Conservation (phyloP, 2,113 vertebrate species). For the Zeus faber region DNA sequence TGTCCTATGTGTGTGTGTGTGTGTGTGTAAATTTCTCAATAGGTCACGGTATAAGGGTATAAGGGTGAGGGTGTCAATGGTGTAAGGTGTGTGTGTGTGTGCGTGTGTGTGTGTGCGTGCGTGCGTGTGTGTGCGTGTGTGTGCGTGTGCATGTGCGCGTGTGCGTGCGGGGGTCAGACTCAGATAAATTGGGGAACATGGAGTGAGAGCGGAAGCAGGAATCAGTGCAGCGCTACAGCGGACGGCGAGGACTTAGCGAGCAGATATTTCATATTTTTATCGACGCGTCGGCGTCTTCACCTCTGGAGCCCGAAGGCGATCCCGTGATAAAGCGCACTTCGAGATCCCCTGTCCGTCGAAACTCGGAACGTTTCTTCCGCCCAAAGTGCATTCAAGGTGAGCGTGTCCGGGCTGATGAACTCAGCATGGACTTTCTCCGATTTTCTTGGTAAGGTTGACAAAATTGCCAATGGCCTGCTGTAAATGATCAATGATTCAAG, state of each 20-base stretch:
- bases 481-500: too few relatives aligned
- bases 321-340: not conserved
- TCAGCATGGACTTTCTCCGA: too few relatives aligned
- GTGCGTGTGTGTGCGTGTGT: constrained; percentile 15
- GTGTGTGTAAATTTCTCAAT: constrained; percentile 1
- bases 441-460: too few relatives aligned
- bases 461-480: too few relatives aligned
- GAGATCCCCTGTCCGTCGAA: not conserved
- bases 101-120: not conserved
- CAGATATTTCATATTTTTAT: not conserved
- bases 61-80: too few relatives aligned
- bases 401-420: too few relatives aligned
- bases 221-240: constrained; percentile 8
- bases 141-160: constrained; percentile 11
- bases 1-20: not conserved
- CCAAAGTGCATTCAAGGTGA: constrained; percentile 39
- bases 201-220: constrained; percentile 10
- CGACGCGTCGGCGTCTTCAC: constrained; percentile 11
- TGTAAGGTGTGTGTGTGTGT: not conserved
- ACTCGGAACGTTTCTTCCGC: not conserved
- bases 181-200: too few relatives aligned
- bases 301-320: not conserved
- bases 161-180: constrained; percentile 1
- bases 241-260: not conserved
- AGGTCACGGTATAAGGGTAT: too few relatives aligned